A percentile compares a stretch with the other conserved stretches of the same genome.
Evolutionary conservation across 2,888 invertebrate species (phyloP).

Genomic region (Chirona hameri): DNA sequence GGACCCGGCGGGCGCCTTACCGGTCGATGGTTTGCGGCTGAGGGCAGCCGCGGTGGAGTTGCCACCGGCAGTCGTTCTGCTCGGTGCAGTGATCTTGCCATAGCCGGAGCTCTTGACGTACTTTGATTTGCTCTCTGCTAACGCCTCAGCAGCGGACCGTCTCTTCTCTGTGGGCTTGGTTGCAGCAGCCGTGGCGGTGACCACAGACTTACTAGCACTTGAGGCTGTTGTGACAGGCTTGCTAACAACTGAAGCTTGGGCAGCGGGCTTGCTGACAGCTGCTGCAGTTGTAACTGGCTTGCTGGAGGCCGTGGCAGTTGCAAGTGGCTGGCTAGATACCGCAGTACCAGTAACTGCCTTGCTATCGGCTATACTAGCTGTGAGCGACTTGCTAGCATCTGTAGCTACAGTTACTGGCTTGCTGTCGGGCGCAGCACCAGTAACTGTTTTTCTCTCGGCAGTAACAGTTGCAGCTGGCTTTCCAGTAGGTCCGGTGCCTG

Average conservation of each 20-base stretch:
- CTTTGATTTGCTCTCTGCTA: conserved; percentile 4
- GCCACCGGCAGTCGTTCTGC: not conserved
- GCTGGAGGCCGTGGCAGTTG: no score
- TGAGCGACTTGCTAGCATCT: not conserved
- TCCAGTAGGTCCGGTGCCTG: no score
- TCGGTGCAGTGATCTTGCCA: not conserved
- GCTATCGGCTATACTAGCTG: no score
- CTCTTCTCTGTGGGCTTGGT: not conserved
- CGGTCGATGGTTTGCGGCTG: not conserved
- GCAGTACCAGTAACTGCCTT: no score
- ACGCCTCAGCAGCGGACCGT: not conserved
- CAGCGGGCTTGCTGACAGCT: no score
- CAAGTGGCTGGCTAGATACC: no score
- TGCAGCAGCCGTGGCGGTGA: not conserved
- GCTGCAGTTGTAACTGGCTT: no score
- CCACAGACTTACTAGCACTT: not conserved
- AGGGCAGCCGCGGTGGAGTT: not conserved
- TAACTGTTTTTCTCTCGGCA: not conserved
- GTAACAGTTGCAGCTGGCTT: not conserved
- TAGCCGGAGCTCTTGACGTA: not conserved
- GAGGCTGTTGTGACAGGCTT: no score
- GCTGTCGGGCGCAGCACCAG: not conserved
- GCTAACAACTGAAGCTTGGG: no score
- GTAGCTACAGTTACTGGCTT: not conserved
- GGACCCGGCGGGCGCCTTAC: not conserved